Evolutionary conservation across 2,888 invertebrate genomes (phyloP).

Genomic region (Odontothrips loti): DNA sequence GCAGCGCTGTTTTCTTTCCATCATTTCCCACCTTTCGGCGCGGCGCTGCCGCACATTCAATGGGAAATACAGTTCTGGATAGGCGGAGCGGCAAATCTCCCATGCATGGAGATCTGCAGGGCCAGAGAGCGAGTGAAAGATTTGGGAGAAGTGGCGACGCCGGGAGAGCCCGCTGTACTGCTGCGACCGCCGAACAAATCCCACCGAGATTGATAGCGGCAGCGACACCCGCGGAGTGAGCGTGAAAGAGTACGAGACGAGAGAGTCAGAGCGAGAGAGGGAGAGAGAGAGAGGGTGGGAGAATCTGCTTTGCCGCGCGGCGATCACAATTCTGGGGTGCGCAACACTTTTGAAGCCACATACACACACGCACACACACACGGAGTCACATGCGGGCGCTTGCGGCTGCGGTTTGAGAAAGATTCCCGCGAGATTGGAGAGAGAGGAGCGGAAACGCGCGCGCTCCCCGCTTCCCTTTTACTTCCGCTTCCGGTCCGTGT

Average conservation of each 20-base stretch:
- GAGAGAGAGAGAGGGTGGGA: not conserved
- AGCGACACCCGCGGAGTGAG: not conserved
- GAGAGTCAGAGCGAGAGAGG: not conserved
- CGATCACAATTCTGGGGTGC: no score
- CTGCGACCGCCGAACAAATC: conserved; percentile 5
- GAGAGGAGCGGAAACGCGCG: not conserved
- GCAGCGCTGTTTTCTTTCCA: no score
- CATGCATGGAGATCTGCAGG: not conserved
- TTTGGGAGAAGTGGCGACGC: not conserved
- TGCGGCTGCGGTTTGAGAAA: not conserved
- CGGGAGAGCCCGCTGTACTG: not conserved
- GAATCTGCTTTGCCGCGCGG: not conserved
- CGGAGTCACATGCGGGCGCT: not conserved
- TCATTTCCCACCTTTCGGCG: no score
- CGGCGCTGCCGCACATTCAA: no score
- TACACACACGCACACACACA: no score
- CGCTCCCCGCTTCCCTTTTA: not conserved
- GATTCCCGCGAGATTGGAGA: not conserved
- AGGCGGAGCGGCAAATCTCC: not conserved
- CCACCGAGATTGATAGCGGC: not conserved
- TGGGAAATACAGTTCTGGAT: not conserved
- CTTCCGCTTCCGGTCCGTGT: not conserved
- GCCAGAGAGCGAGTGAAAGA: not conserved
- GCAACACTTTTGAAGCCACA: no score
- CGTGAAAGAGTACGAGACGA: not conserved